A percentile compares a stretch with the other conserved stretches of the same genome.
These are phyloP conservation scores for Junonia oenone DNA, from an alignment of 2,888 invertebrate genomes.

Conservation along the genomic window DNA sequence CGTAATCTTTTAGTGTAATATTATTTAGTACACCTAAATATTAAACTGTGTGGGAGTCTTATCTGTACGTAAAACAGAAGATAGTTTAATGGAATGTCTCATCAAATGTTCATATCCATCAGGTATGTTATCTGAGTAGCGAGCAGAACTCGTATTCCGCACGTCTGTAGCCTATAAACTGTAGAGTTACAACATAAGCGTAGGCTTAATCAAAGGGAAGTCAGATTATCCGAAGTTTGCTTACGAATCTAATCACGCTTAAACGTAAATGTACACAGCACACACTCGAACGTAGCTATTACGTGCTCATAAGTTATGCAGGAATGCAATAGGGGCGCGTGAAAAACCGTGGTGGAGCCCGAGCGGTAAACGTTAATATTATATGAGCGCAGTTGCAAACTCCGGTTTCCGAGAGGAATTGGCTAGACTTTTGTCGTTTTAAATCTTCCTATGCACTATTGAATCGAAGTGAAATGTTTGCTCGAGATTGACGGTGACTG, in stretches of 20 bases:
- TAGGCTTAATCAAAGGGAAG: conserved; percentile 14
- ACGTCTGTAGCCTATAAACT: neutral
- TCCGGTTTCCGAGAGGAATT: conserved; percentile 48
- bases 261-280: conserved; percentile 60
- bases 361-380: conserved; percentile 63
- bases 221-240: conserved; percentile 21
- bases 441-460: conserved; percentile 59
- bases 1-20: too few relatives aligned
- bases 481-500: conserved; percentile 53
- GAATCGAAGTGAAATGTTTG: conserved; percentile 57
- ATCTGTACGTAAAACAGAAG: neutral
- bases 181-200: neutral
- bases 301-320: conserved; percentile 72
- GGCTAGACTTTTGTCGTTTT: conserved; percentile 56
- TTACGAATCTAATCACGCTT: conserved; percentile 45
- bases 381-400: conserved; percentile 59
- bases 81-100: neutral
- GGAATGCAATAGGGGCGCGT: conserved; percentile 57
- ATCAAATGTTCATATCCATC: neutral
- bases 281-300: conserved; percentile 64
- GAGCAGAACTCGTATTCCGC: neutral
- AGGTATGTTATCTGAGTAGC: neutral
- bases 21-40: too few relatives aligned
- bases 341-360: conserved; percentile 61
- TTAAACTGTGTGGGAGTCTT: too few relatives aligned